phyloP scores from a whole-genome alignment of 2,113 vertebrate genomes.

The Ploceus nigricollis region DNA sequence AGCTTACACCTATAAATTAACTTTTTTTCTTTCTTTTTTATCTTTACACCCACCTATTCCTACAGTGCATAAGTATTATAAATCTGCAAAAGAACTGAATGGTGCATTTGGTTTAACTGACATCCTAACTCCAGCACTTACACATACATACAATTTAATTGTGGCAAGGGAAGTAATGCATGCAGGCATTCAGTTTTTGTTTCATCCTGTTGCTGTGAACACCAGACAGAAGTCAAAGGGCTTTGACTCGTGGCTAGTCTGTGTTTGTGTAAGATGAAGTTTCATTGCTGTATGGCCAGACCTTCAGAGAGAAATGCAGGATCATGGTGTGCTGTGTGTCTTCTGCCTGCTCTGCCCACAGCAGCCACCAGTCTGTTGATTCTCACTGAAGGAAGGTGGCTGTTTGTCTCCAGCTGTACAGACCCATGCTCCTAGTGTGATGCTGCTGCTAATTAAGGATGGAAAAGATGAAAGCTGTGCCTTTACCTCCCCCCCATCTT shows the following conservation, averaged over 20 bases:
- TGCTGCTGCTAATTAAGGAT: background rate
- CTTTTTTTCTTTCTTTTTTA: background rate
- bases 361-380: rapidly evolving
- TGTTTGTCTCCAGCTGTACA: background rate
- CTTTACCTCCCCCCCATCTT: no score
- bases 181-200: background rate
- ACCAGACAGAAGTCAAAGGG: background rate
- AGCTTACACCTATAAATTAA: background rate
- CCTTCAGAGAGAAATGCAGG: background rate
- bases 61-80: background rate
- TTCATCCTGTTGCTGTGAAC: background rate
- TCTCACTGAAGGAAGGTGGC: background rate
- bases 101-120: background rate
- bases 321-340: background rate
- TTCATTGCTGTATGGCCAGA: background rate
- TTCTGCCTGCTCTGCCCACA: background rate
- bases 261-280: background rate
- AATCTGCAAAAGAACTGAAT: background rate
- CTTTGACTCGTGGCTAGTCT: background rate
- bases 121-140: background rate
- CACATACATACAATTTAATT: background rate
- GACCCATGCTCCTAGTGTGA: background rate
- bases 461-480: background rate
- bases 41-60: background rate
- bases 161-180: background rate